Base-by-base conservation (phyloP, 2,113 vertebrate species). In the Oncorhynchus clarkii region DNA sequence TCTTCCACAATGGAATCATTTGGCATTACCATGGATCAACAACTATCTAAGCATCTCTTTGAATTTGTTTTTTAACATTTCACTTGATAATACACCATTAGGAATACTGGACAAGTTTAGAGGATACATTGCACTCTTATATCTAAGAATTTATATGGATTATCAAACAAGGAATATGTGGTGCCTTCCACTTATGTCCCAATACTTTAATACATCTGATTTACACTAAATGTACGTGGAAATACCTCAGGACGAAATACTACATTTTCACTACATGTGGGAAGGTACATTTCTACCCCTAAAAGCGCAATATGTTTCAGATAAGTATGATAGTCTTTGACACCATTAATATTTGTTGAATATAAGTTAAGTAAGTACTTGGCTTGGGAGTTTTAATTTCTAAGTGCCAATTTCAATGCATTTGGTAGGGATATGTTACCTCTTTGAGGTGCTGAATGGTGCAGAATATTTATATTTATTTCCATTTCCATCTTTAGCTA, bases 241-340 rank as follows among this genome's bases (percentile, higher is more conserved):
- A 80, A 84, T 84, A 86, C 73, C 79, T 70, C 79, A 66, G 66
- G 54, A 83, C 62, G 78, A 82, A 68, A 83, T 65, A 81, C 70
- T 73, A n/a, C 31, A 75, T 70, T 80, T 26, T 67, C 75, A 77
- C 72, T 73, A 85, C 67, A 64, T 39, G 49, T 60, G 78, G 80
- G 51, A 86, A 65, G 73, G 81, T 83, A 82, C 84, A 83, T 87
- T 73, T 73, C 67, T 45, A 27, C 13, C 26, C 14, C 22, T 49
- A 54, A 60, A 85, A 75, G 71, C 83, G 79, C 68, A 78, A 72
- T 72, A 62, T 75, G 80, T 71, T 73, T 51, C 18, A 22, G 12
- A 31, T 67, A 65, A 71, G 57, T 51, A 34, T 65, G 45, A 22
- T 68, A 49, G 5, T 27, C n/a, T 49, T 49, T 27, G 72, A 72